Conservation (phyloP, 2,113 vertebrate species). For the Centrocercus urophasianus region DNA sequence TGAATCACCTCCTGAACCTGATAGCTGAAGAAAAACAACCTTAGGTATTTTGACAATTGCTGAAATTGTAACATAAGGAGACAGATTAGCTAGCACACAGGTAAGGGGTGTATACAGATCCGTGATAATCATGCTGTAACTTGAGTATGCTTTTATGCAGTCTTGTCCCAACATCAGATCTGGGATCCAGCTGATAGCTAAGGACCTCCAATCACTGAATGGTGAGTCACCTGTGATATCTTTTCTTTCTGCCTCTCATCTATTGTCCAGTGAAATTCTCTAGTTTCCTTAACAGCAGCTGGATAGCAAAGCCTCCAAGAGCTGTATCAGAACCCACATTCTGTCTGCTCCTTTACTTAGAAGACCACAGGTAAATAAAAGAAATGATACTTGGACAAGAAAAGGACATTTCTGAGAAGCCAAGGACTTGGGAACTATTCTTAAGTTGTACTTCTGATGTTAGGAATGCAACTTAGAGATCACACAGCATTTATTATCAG, state of each 20-base stretch:
- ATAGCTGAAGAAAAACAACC: not conserved
- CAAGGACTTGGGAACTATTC: not conserved
- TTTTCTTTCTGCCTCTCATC: not conserved
- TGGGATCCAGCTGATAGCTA: conserved; percentile 59
- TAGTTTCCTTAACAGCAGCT: not conserved
- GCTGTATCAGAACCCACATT: not conserved
- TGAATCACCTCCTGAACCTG: not conserved
- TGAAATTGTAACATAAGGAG: not conserved
- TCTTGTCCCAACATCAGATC: conserved; percentile 72
- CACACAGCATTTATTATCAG: not conserved
- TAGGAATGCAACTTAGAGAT: not conserved
- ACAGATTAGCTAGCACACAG: not conserved
- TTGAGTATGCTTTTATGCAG: conserved; percentile 46
- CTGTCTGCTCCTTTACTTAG: not conserved
- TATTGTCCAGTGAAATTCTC: not conserved
- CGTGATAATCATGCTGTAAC: not conserved
- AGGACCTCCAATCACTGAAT: conserved; percentile 53
- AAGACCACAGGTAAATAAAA: not conserved
- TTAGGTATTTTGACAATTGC: not conserved
- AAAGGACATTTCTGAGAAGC: not conserved
- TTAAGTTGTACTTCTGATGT: not conserved
- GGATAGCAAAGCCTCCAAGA: not conserved
- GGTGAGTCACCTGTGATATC: conserved; percentile 56
- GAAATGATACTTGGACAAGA: not conserved
- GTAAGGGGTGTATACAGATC: not conserved